phyloP scores from a whole-genome alignment of 2,113 vertebrate genomes.

The Tupaia chinensis region DNA sequence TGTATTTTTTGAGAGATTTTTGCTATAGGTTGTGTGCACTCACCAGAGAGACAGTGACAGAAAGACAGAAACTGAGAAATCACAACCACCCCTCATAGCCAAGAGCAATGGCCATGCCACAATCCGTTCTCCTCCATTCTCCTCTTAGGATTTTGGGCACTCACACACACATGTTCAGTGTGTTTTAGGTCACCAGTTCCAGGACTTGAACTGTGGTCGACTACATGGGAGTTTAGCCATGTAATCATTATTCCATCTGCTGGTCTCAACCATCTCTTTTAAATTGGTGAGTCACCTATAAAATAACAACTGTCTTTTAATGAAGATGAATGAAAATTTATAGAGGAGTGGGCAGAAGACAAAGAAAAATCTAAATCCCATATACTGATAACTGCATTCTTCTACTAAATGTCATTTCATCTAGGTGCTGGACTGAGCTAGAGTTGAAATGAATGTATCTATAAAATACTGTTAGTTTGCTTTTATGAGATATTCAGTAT shows the following conservation, averaged over 20 bases:
- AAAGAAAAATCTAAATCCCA: not conserved
- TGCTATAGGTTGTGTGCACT: too few relatives aligned
- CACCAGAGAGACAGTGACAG: too few relatives aligned
- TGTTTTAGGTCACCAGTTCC: too few relatives aligned
- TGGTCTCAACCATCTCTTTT: not conserved
- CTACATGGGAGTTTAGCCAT: too few relatives aligned
- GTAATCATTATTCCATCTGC: too few relatives aligned
- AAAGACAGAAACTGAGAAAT: too few relatives aligned
- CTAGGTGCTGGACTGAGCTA: not conserved
- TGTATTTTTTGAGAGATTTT: not conserved
- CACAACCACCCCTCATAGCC: too few relatives aligned
- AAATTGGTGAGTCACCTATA: not conserved
- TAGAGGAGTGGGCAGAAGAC: accelerated
- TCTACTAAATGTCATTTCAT: not conserved
- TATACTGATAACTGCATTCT: not conserved
- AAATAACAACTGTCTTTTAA: not conserved
- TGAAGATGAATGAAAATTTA: not conserved
- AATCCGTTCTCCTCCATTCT: too few relatives aligned
- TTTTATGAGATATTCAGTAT: not conserved
- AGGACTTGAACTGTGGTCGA: too few relatives aligned
- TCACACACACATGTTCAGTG: too few relatives aligned
- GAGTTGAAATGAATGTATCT: not conserved
- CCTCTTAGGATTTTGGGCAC: too few relatives aligned
- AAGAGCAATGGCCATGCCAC: too few relatives aligned
- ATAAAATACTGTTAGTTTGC: not conserved